Evolutionary conservation across 1,140 invertebrate genomes (phyloP), one percentile per base, ranked within the genome.

Genomic region (Odontomachus brunneus): DNA sequence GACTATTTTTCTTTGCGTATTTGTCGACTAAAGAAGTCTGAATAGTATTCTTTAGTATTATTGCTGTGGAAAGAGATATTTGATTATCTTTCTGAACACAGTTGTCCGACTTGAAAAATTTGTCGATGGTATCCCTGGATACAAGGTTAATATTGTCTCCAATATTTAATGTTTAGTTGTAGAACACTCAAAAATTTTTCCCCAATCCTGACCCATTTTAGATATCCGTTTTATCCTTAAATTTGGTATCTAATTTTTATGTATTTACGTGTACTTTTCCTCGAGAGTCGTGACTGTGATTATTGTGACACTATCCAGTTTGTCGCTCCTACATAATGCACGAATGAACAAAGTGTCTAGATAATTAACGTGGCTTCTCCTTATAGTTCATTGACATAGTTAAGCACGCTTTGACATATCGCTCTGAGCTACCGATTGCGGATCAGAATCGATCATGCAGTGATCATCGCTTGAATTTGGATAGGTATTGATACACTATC

Each of bases 141-240:
- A 51, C 19, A 1, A 80, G 65, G 51, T 69, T 78, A 55, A 57
- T 44, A 44, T 80, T 80, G 69, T 57, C 14, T 59, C 33, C 17
- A 22, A 69, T 44, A 78, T 78, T 57, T 78, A 66, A 78, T 67
- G 69, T 80, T 80, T 80, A 80, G 65, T 80, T 71, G 19, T 69
- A 78, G 33, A 57, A 78, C 44, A 22, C 29, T 69, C 0, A 9
- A 48, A 51, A 67, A 63, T 63, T 38, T 71, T 44, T 44, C 17
- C 9, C 55, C 33, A 67, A 76, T 53, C 62, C 74, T 53, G 12
- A 44, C 24, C 51, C 26, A 29, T 59, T 80, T 57, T 71, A 57
- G 51, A 14, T 48, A 80, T 48, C 33, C 51, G 48, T 22, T 33
- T 33, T 33, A 33, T 55, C 26, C 24, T 53, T 71, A 59, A 69